Evolutionary conservation across 2,797 vertebrate genomes (phyloP).

Genomic region (Leptodactylus fallax): DNA sequence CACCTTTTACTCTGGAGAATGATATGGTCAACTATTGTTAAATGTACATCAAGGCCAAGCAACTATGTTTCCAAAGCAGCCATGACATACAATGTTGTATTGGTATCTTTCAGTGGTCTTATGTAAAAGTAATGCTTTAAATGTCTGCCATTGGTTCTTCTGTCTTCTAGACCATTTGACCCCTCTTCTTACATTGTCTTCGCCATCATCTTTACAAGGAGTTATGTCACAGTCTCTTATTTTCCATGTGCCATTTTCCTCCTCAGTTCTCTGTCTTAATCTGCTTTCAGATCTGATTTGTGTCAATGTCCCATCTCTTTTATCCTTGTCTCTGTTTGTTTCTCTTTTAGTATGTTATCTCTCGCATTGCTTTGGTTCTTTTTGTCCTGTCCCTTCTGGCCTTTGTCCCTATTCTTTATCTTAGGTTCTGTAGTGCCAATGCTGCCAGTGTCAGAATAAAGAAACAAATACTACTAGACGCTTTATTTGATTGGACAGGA

Average conservation of each 20-base stretch:
- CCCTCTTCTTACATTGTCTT: not conserved
- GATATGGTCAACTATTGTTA: not conserved
- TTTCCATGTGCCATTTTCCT: slow-evolving; percentile 9
- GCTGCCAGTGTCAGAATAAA: not conserved
- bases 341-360: not conserved
- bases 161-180: not conserved
- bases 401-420: not conserved
- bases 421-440: not conserved
- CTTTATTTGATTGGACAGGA: slow-evolving; percentile 1
- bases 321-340: slow-evolving; percentile 9
- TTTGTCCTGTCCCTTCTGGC: slow-evolving; percentile 1
- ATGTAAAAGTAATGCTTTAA: not conserved
- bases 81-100: not conserved
- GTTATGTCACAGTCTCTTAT: not conserved
- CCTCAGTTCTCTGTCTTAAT: not conserved
- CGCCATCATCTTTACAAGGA: not conserved
- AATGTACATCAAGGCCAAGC: not conserved
- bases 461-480: not conserved
- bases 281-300: not conserved
- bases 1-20: not conserved
- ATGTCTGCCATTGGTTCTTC: not conserved
- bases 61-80: not conserved
- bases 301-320: slow-evolving; percentile 7
- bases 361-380: not conserved
- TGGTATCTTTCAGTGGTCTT: slow-evolving; percentile 36